Evolutionary conservation across 1,140 invertebrate species (phyloP).

Genomic region (Panonychus citri): DNA sequence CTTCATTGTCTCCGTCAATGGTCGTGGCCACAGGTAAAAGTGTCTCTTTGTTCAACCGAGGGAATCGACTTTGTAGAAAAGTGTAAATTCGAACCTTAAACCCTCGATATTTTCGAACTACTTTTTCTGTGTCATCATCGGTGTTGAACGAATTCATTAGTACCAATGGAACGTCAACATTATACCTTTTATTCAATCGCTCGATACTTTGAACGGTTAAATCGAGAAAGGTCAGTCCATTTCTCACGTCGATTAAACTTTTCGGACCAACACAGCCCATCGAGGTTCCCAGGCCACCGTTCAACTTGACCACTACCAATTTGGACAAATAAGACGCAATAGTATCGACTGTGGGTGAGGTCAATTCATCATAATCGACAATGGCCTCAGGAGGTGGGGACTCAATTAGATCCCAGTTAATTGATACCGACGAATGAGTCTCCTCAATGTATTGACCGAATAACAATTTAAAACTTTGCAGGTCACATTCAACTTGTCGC

Average conservation of each 20-base stretch:
- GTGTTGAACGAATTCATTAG: slow-evolving; percentile 99
- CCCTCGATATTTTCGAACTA: slow-evolving; percentile 78
- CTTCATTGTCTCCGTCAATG: slow-evolving; percentile 43
- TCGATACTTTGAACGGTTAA: slow-evolving; percentile 97
- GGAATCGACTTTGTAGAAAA: slow-evolving; percentile 91
- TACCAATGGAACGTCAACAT: slow-evolving; percentile 80
- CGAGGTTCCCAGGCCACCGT: slow-evolving; percentile 92
- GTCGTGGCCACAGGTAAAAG: slow-evolving; percentile 56
- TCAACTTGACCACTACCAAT: slow-evolving; percentile 92
- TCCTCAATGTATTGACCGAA: slow-evolving; percentile 62
- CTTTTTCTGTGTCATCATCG: slow-evolving; percentile 85
- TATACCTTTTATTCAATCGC: slow-evolving; percentile 86
- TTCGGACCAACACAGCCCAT: slow-evolving; percentile 97
- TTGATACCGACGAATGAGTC: slow-evolving; percentile 57
- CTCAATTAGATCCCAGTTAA: slow-evolving; percentile 78
- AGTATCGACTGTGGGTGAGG: too few relatives aligned
- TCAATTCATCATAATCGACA: slow-evolving; percentile 46
- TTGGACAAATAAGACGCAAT: too few relatives aligned
- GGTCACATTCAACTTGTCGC: slow-evolving; percentile 31
- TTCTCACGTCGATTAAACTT: slow-evolving; percentile 87
- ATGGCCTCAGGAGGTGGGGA: slow-evolving; percentile 58
- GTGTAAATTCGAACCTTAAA: slow-evolving; percentile 81
- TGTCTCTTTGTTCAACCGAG: slow-evolving; percentile 79
- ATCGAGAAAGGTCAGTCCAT: slow-evolving; percentile 91
- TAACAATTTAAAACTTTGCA: slow-evolving; percentile 54